Percentiles rank a stretch among this genome's conserved stretches.
Conservation (phyloP, 1,140 invertebrate genomes). For the Anagrus nilaparvatae region DNA sequence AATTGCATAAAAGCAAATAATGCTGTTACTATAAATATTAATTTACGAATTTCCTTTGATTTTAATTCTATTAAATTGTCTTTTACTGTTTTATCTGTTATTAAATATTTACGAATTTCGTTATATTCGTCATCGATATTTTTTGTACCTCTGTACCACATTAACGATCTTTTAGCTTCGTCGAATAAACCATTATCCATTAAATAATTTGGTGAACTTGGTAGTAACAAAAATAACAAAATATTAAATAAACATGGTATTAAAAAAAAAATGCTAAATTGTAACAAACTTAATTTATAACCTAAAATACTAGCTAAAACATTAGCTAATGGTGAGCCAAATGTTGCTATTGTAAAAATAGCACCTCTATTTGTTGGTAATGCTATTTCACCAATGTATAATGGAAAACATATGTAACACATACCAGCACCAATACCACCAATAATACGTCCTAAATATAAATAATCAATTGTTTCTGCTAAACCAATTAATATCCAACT, state of each 20-base stretch:
- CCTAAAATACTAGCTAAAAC: constrained; percentile 57
- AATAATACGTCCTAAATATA: constrained; percentile 45
- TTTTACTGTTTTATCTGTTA: not conserved
- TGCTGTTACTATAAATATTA: constrained; percentile 50
- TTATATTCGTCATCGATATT: constrained; percentile 7
- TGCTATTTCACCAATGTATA: constrained; percentile 55
- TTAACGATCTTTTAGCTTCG: constrained; percentile 44
- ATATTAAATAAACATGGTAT: constrained; percentile 42
- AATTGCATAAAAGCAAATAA: constrained; percentile 66
- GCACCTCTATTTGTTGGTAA: constrained; percentile 50
- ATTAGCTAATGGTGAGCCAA: constrained; percentile 45
- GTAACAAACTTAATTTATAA: constrained; percentile 30
- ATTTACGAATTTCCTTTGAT: constrained; percentile 34
- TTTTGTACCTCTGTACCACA: constrained; percentile 12
- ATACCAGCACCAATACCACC: too few species aligned
- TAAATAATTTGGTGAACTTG: constrained; percentile 64
- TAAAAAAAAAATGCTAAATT: constrained; percentile 32
- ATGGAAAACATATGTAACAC: too few species aligned
- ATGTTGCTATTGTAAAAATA: constrained; percentile 35
- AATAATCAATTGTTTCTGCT: constrained; percentile 37
- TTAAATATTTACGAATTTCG: constrained; percentile 11
- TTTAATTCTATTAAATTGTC: constrained; percentile 10
- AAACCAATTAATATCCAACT: constrained; percentile 51
- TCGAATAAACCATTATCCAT: constrained; percentile 45
- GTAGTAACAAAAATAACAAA: constrained; percentile 44